Evolutionary conservation across 1,140 invertebrate genomes (phyloP).

Genomic region (Triops longicaudatus): DNA sequence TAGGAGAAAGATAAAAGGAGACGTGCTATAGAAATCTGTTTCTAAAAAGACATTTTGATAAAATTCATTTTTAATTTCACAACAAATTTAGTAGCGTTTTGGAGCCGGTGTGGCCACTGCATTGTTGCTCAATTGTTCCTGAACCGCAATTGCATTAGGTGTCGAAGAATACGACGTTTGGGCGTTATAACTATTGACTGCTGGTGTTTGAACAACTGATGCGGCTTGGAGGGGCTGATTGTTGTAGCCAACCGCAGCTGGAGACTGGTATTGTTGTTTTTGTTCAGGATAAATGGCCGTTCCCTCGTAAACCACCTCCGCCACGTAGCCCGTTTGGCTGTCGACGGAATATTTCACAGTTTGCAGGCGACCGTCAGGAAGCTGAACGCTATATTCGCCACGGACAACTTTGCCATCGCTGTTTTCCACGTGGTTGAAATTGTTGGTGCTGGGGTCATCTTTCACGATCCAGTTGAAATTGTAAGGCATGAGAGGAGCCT

Average conservation of each 20-base stretch:
- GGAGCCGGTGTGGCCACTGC: not conserved
- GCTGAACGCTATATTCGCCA: constrained; percentile 28
- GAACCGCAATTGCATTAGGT: not conserved
- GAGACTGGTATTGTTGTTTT: not conserved
- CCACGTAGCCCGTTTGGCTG: constrained; percentile 18
- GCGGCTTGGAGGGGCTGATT: not conserved
- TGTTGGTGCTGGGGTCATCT: constrained; percentile 34
- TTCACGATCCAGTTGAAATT: constrained; percentile 34
- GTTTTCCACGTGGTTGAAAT: constrained; percentile 33
- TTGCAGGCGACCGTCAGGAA: constrained; percentile 30
- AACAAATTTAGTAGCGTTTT: not conserved
- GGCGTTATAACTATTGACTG: not conserved
- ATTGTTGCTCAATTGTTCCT: not conserved
- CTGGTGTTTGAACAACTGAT: not conserved
- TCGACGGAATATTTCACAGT: constrained; percentile 30
- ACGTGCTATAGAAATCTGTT: not conserved
- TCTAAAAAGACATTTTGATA: too few relatives aligned
- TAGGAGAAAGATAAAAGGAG: not conserved
- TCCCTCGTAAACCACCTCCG: constrained; percentile 25
- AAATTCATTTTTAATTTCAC: too few relatives aligned
- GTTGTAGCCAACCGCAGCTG: not conserved
- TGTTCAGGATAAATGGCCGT: constrained; percentile 4
- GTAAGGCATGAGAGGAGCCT: constrained; percentile 32
- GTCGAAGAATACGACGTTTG: not conserved
- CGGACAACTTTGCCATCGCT: constrained; percentile 32